These are phyloP conservation scores for Terrapene triunguis DNA, from an alignment of 2,113 vertebrate species.

Conservation along the genomic window DNA sequence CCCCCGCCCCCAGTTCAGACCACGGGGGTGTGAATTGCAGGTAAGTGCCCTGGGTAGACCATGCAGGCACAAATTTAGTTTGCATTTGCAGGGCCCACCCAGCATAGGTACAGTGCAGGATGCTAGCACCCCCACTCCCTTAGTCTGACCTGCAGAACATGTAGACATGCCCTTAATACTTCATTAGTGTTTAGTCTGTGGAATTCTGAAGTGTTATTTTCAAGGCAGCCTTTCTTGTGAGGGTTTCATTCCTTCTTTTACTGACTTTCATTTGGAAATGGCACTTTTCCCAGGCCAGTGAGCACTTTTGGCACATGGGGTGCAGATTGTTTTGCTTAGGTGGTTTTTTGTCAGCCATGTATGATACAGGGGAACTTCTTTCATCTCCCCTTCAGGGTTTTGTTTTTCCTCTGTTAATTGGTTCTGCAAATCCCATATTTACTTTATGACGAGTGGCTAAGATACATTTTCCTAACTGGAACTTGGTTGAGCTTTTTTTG, in stretches of 20 bases:
- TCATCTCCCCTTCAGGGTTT: fast-evolving
- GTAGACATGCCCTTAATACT: neutral
- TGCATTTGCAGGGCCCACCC: neutral
- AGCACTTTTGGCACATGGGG: neutral
- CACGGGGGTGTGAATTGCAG: neutral
- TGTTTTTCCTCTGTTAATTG: neutral
- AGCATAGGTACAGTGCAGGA: neutral
- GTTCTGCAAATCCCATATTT: neutral
- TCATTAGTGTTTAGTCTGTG: neutral
- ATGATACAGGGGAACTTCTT: neutral
- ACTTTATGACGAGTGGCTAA: neutral
- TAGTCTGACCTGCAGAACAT: neutral
- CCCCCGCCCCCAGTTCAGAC: neutral
- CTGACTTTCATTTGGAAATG: constrained; percentile 1
- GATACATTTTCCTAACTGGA: neutral
- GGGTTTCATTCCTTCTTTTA: neutral
- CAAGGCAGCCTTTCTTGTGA: neutral
- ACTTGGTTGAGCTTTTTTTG: neutral
- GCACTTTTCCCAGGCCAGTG: neutral
- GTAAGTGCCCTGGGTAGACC: neutral
- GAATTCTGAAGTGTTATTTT: neutral
- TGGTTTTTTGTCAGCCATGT: neutral
- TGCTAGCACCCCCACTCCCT: neutral
- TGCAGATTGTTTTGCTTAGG: neutral
- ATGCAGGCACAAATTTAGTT: neutral